These are phyloP conservation scores for Hylyphantes graminicola DNA, from an alignment of 1,140 invertebrate genomes.

Conservation along the genomic window DNA sequence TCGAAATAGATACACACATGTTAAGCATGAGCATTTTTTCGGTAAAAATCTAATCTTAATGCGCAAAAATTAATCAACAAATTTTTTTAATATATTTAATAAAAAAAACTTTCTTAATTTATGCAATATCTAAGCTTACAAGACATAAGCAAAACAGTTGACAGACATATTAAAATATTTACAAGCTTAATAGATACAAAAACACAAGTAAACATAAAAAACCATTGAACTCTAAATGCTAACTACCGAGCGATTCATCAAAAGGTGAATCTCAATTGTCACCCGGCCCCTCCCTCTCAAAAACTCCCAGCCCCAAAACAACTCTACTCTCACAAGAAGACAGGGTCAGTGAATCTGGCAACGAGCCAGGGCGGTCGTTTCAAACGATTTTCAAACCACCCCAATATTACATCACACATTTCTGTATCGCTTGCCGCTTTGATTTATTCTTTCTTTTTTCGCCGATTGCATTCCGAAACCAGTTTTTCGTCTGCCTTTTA, in stretches of 20 bases:
- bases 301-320: constrained; percentile 11
- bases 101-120: too few species aligned
- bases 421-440: not conserved
- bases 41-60: too few species aligned
- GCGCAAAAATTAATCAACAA: too few species aligned
- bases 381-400: constrained; percentile 57
- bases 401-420: constrained; percentile 49
- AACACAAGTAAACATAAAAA: too few species aligned
- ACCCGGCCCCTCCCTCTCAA: constrained; percentile 13
- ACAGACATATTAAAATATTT: too few species aligned
- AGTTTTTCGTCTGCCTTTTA: constrained; percentile 12
- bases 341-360: constrained; percentile 47
- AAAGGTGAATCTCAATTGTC: constrained; percentile 45
- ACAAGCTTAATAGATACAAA: too few species aligned
- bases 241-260: constrained; percentile 2
- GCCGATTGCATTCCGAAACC: not conserved
- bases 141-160: too few species aligned
- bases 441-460: constrained; percentile 17
- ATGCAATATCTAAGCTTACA: too few species aligned
- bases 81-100: too few species aligned
- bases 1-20: too few species aligned
- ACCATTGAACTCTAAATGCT: too few species aligned
- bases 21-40: too few species aligned
- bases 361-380: constrained; percentile 55
- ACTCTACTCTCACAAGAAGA: constrained; percentile 14